phyloP scores from a whole-genome alignment of 2,888 invertebrate genomes.

The Coecobrya sp. region DNA sequence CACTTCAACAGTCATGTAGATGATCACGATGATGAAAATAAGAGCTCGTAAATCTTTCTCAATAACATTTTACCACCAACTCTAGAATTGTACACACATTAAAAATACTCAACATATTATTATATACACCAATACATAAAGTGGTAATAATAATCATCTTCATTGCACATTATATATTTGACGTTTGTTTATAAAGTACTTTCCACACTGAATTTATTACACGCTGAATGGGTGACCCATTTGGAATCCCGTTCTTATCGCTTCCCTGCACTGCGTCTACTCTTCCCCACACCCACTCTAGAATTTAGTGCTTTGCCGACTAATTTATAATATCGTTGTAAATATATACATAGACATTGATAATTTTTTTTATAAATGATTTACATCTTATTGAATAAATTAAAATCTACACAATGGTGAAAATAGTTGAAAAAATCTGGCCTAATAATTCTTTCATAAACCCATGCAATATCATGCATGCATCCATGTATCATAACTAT shows the following conservation, averaged over 20 bases:
- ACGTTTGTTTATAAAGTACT: slow-evolving; percentile 1
- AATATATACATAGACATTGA: background rate
- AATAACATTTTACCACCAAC: background rate
- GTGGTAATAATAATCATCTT: background rate
- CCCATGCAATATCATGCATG: background rate
- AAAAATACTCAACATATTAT: background rate
- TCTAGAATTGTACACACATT: background rate
- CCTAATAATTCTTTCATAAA: background rate
- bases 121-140: background rate
- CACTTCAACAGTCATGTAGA: slow-evolving; percentile 33
- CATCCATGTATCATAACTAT: background rate
- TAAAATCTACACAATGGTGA: background rate
- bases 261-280: background rate
- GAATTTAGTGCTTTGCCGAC: background rate
- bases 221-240: background rate
- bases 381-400: background rate
- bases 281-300: background rate
- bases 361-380: background rate
- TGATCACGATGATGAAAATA: slow-evolving; percentile 25
- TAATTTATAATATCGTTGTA: background rate
- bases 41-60: slow-evolving; percentile 61
- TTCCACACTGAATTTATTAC: background rate
- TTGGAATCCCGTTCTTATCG: background rate
- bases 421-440: background rate
- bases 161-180: slow-evolving; percentile 1